Evolutionary conservation across 2,888 invertebrate genomes (phyloP), one percentile per base, ranked within the genome.

Genomic region (Encarsia formosa): DNA sequence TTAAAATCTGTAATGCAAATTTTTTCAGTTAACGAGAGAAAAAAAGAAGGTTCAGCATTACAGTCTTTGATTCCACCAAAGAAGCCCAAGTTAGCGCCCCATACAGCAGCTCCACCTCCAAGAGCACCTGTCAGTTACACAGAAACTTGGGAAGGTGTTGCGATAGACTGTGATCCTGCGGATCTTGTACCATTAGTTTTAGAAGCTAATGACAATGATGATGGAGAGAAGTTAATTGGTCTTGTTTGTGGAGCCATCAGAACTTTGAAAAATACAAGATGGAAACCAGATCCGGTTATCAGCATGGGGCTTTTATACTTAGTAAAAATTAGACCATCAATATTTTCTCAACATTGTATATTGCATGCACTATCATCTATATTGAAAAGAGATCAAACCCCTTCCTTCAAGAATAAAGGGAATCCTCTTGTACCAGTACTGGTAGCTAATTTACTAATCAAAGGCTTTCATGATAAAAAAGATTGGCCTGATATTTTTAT

Each of bases 401-500:
- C 83, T 52, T 82, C 85, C 38, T 84, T 86, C 70, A 88, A 93
- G 76, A 82, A 82, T 50, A 90, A 92, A 65, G 87, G 85, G 5
- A 91, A 91, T 72, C 83, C 87, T 0, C 76, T 88, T 37, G 85
- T 90, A 34, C 87, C 91, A 60, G 86, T 92, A 23, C 74, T 93
- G 38, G 87, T 90, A 4, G 86, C 91, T 54, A 95, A 93, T 75
- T 79, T 95, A 65, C 75, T 96, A 46, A 82, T 88, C 67, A 81
- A 86, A 60, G 91, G 90, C 0, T 93, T 86, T 70, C 78, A 82
- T 41, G 91, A 94, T 34, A 87, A 87, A 61, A 84, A 81, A 56
- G 85, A 85, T 63, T 97, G 96, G 97, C 95, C 96, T 0, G 93
- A 95, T 68, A 79, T 83, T 49, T 93, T 96, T 77, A 83, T 96